Evolutionary conservation across 2,888 invertebrate species (phyloP), one percentile per base, ranked within the genome.

Genomic region (Chrysodeixis includens): DNA sequence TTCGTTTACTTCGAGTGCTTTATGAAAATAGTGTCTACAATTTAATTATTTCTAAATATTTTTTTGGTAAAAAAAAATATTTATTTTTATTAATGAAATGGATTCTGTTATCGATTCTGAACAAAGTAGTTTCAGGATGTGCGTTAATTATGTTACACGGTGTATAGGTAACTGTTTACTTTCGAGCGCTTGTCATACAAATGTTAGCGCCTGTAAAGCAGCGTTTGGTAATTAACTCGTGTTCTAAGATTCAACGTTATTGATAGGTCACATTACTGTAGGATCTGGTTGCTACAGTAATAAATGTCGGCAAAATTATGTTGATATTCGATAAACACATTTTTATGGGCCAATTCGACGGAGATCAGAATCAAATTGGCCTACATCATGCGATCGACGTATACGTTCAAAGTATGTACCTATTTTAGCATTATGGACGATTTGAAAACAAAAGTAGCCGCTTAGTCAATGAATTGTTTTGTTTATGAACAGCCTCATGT

Each of bases 301-400:
- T 72, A 67, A 80, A 69, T 55, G 58, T 64, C 54, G 22, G n/a
- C 7, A 9, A 51, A 78, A 74, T 66, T 35, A 72, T 76, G 66
- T 81, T 71, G 62, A 66, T 76, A 66, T 71, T 71, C 65, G 64
- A 80, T 66, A 66, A 74, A 81, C 62, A 76, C 65, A 66, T 72
- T 76, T 79, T 81, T 74, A 76, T 65, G 62, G 10, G 53, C 55
- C 67, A 69, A 70, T 79, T 57, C 14, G 58, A 66, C 35, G 49
- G 46, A 76, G 56, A 74, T 80, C 69, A 53, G 40, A 46, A 57
- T 69, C 51, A 66, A 78, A 81, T 71, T 67, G 68, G 66, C 49
- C 61, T 20, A 12, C 59, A 40, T 61, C 74, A 78, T 76, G 79
- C 71, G 40, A 81, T 52, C 56, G 51, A 7, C 14, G 4, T 59